Base-by-base conservation (phyloP, 2,113 vertebrate species). In the Sturnira hondurensis region DNA sequence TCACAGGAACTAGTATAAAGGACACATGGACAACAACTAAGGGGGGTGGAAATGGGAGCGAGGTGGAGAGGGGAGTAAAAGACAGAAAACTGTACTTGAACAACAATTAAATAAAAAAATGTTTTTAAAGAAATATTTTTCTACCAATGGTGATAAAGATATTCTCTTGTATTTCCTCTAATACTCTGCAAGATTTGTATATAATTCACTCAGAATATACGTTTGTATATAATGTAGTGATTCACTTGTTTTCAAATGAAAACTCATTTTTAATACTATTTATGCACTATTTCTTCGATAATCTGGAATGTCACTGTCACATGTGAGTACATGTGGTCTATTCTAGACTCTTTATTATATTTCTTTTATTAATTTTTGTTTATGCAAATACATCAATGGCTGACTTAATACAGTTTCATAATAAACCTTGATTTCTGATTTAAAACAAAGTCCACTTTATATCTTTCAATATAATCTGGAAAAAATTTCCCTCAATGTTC, bases 91-190 rank as follows among this genome's bases (percentile, higher is more conserved):
- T n/a, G n/a, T n/a, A n/a, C n/a, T n/a, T n/a, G n/a, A n/a, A n/a
- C n/a, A n/a, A n/a, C n/a, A n/a, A n/a, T n/a, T n/a, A n/a, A n/a
- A n/a, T n/a, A n/a, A n/a, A n/a, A n/a, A n/a, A n/a, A n/a, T n/a
- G n/a, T n/a, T n/a, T n/a, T n/a, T n/a, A n/a, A 86, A 95, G 88
- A 61, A 95, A 78, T 86, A n/a, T 50, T 61, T 90, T 16, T 80
- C 22, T 85, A 71, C 28, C 4, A 56, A 71, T 70, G 26, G 45
- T 86, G 22, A 63, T 94, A 78, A 84, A 84, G 38, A 22, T 86
- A 52, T 28, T 56, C 26, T 76, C 58, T 38, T 24, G 36, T 31
- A 90, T 80, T 85, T n/a, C n/a, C 61, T 70, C 41, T 61, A 91
- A 61, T 63, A 61, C 63, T 85, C 26, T 33, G 47, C 71, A 63